Evolutionary conservation across 1,140 invertebrate genomes (phyloP), one percentile per base, ranked within the genome.

Genomic region (Drosophila subpulchrella): DNA sequence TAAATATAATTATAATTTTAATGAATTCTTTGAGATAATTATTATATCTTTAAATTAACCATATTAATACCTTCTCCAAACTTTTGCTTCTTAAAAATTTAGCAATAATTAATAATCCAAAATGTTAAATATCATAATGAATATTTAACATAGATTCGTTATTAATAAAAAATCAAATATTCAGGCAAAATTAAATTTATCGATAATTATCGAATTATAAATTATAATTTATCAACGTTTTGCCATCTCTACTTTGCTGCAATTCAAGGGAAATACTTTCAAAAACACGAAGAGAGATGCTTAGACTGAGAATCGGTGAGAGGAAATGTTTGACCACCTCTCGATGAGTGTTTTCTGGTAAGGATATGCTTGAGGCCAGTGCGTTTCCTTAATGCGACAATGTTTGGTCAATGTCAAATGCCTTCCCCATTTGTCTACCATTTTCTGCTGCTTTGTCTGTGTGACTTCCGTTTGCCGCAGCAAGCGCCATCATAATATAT

Each of bases 331-430:
- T 51, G 41, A 48, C 53, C 57, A 72, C 46, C 54, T 60, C 30
- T 68, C n/a, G 17, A 15, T 42, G 32, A 38, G 20, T 57, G 61
- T 67, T 42, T 48, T 56, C 41, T 62, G 55, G 53, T 17, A 61
- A 82, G 82, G 75, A 86, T 65, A 62, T 83, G 83, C 83, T 78
- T 47, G 75, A 65, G 79, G 83, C 71, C 67, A 70, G 67, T 72
- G 71, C 75, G 79, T 70, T 86, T 86, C 83, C 83, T 76, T 76
- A 73, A 88, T 86, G 75, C 79, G 78, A 82, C 63, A 76, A 68
- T 77, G 73, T 70, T 77, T 77, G 74, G 48, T 61, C 82, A 86
- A 83, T 86, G 75, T 82, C 82, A 78, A 82, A 72, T 82, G 70
- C 63, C 76, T 41, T 44, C 15, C 20, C 39, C 15, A 30, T 46